Conservation (phyloP, 2,888 invertebrate species). For the Ichneumoninae sp. region DNA sequence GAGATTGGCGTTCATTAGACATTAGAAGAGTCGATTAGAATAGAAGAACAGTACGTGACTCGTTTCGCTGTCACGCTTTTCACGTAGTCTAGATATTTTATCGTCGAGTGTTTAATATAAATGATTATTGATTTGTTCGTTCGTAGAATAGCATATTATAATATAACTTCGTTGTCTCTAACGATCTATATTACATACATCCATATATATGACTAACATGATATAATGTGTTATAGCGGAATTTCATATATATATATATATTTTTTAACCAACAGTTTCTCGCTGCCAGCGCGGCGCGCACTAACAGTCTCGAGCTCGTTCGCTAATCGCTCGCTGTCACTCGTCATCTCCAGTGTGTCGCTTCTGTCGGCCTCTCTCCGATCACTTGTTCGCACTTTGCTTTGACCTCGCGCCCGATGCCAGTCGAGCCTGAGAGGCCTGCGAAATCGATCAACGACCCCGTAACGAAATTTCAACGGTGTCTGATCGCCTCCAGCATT, state of each 20-base stretch:
- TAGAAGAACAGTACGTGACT: constrained; percentile 54
- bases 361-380: constrained; percentile 53
- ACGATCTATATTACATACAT: constrained; percentile 27
- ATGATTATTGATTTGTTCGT: constrained; percentile 52
- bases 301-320: constrained; percentile 38
- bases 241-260: constrained; percentile 12
- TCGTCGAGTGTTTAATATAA: constrained; percentile 50
- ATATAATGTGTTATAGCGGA: constrained; percentile 23
- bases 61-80: constrained; percentile 53
- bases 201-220: constrained; percentile 6
- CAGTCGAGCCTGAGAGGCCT: background rate
- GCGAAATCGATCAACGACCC: background rate
- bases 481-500: background rate
- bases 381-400: constrained; percentile 34
- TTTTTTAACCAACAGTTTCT: constrained; percentile 57
- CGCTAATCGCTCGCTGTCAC: constrained; percentile 47
- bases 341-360: constrained; percentile 62
- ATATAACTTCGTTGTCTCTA: constrained; percentile 49
- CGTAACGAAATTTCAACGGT: background rate
- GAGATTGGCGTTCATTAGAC: constrained; percentile 33
- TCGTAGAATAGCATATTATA: constrained; percentile 61
- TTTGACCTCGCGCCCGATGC: constrained; percentile 7
- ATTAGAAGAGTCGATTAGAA: constrained; percentile 55
- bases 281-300: constrained; percentile 49
- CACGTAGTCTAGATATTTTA: constrained; percentile 60